phyloP scores from a whole-genome alignment of 2,888 invertebrate species.

The Cosmia pyralina region DNA sequence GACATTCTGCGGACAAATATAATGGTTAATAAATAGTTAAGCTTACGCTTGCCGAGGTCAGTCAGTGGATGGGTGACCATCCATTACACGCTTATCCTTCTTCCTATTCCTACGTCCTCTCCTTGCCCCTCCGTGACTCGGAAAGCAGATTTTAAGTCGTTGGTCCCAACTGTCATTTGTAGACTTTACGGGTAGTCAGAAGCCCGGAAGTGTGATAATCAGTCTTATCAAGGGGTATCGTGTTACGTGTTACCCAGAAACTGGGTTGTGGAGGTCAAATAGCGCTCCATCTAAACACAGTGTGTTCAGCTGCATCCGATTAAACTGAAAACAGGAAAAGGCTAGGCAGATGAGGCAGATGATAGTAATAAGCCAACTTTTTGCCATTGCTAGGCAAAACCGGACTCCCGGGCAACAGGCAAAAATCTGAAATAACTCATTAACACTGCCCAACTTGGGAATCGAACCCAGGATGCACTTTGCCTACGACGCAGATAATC shows the following conservation, averaged over 20 bases:
- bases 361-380: neutral
- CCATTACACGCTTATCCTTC: neutral
- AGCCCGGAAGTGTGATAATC: neutral
- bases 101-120: neutral
- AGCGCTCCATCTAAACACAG: neutral
- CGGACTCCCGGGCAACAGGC: neutral
- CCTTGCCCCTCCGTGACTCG: neutral
- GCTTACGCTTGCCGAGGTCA: neutral
- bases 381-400: neutral
- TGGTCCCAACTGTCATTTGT: neutral
- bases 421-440: neutral
- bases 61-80: neutral
- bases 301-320: neutral
- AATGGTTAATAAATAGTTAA: neutral
- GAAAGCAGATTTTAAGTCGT: neutral
- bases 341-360: neutral
- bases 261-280: neutral
- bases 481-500: neutral
- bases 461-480: neutral
- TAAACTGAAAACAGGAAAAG: neutral
- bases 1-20: conserved; percentile 72
- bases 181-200: neutral
- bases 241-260: neutral
- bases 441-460: neutral
- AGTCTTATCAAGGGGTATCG: no score